Base-by-base conservation (phyloP, 2,113 vertebrate species). In the Macaca fascicularis region DNA sequence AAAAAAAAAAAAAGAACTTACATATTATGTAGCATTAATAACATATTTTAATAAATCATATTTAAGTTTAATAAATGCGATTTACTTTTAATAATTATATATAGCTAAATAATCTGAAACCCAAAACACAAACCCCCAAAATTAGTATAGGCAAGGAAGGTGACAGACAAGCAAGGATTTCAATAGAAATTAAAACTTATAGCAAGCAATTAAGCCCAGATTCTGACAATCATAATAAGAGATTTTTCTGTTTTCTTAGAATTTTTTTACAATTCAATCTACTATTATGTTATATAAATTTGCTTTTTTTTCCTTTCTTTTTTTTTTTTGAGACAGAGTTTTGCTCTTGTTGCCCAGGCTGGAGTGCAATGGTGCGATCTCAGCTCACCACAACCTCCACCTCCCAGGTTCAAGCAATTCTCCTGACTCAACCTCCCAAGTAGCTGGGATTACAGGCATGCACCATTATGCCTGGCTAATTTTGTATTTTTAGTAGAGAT, bases 61-160 rank as follows among this genome's bases (percentile, higher is more conserved):
- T n/a, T 70, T 72, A 59, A 82, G 22, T 61, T 96, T 82, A 94
- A 90, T 80, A 93, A 38, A 89, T 76, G 55, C 40, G 48, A 84
- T 84, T 96, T 91, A 64, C n/a, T 27, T 84, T 83, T 94, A 97
- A 67, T 89, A 89, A 59, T 83, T 89, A 43, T 57, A 92, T 40
- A 52, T n/a, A 64, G 79, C 7, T 40, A 85, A 32, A 8, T 90
- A 82, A 59, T 94, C 9, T 93, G 40, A 25, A 92, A 72, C 35
- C 19, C 69, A 50, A 86, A 93, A 93, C 87, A 86, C 4, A 88
- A 96, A 72, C 4, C 22, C 72, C 43, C 93, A 94, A 64, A 95
- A 84, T 79, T 59, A 67, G 61, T 43, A 72, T 10, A 78, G 30
- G 61, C 23, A 91, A 93, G 35, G 45, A 78, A 88, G 43, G 20